Conservation (phyloP, 1,140 invertebrate species). For the Drepana arcuata region DNA sequence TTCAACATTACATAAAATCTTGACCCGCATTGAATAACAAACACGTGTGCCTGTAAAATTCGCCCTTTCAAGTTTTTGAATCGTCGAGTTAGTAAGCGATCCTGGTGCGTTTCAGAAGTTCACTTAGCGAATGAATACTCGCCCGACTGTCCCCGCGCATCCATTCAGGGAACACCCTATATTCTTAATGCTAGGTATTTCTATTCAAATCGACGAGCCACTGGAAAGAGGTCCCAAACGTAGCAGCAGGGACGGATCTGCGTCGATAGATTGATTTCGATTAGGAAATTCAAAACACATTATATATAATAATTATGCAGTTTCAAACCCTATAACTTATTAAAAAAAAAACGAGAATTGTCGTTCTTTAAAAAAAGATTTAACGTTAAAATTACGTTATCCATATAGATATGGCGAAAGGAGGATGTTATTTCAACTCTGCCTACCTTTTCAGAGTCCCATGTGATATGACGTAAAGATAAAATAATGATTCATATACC, state of each 20-base stretch:
- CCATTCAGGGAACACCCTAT: slow-evolving; percentile 36
- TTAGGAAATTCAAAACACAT: not conserved
- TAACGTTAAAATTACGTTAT: no score
- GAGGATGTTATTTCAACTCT: no score
- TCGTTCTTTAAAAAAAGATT: no score
- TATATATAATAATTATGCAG: no score
- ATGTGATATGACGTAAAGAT: no score
- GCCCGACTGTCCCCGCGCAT: slow-evolving; percentile 35
- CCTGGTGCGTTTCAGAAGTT: slow-evolving; percentile 37
- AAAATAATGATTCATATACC: no score
- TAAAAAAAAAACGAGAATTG: no score
- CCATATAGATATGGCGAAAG: no score
- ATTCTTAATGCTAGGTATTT: slow-evolving; percentile 49
- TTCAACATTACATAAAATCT: not conserved
- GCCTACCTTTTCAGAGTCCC: no score
- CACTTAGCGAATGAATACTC: slow-evolving; percentile 62
- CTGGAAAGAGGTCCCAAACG: slow-evolving; percentile 20
- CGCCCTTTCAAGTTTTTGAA: slow-evolving; percentile 41
- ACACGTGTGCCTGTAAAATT: slow-evolving; percentile 23
- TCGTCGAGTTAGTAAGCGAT: slow-evolving; percentile 36
- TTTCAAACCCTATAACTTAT: no score
- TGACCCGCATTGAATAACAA: slow-evolving; percentile 17
- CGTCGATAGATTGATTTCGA: slow-evolving; percentile 10
- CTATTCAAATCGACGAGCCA: slow-evolving; percentile 31
- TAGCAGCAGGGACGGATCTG: slow-evolving; percentile 5